phyloP scores from a whole-genome alignment of 1,140 invertebrate species.

The Neodiprion lecontei region DNA sequence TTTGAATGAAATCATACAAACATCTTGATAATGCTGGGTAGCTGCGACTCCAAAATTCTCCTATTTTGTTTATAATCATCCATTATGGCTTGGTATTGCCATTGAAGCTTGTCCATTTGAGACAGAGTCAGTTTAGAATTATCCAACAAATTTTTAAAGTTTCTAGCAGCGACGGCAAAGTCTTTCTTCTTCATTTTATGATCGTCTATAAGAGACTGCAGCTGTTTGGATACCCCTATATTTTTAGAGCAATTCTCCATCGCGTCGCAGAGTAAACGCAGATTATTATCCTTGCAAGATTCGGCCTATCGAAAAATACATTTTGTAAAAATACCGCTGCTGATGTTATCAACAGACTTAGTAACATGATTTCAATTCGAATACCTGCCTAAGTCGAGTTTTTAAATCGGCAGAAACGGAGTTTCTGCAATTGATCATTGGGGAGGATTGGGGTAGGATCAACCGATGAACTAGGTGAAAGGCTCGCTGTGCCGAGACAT shows the following conservation, averaged over 20 bases:
- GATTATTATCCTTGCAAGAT: constrained; percentile 21
- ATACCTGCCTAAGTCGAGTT: constrained; percentile 26
- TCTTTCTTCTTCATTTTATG: constrained; percentile 30
- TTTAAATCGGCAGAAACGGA: constrained; percentile 10
- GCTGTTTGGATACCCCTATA: constrained; percentile 23
- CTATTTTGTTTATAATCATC: constrained; percentile 32
- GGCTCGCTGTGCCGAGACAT: constrained; percentile 26
- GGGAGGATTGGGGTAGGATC: constrained; percentile 6
- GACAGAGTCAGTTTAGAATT: constrained; percentile 28
- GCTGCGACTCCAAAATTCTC: constrained; percentile 28
- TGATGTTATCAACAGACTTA: too few species aligned
- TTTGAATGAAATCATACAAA: constrained; percentile 21
- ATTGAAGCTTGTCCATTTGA: constrained; percentile 37
- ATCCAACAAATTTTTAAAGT: constrained; percentile 37
- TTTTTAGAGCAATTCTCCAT: constrained; percentile 31
- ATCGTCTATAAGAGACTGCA: constrained; percentile 28
- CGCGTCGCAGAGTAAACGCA: constrained; percentile 21
- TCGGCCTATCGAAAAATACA: constrained; percentile 23
- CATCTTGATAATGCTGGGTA: constrained; percentile 36
- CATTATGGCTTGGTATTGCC: constrained; percentile 36
- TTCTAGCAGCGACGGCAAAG: constrained; percentile 32
- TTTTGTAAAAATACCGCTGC: too few species aligned
- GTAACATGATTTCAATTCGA: background rate
- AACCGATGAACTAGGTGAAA: constrained; percentile 30
- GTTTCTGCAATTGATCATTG: background rate